Evolutionary conservation across 2,113 vertebrate genomes (phyloP).

Genomic region (Oncorhynchus gorbuscha): DNA sequence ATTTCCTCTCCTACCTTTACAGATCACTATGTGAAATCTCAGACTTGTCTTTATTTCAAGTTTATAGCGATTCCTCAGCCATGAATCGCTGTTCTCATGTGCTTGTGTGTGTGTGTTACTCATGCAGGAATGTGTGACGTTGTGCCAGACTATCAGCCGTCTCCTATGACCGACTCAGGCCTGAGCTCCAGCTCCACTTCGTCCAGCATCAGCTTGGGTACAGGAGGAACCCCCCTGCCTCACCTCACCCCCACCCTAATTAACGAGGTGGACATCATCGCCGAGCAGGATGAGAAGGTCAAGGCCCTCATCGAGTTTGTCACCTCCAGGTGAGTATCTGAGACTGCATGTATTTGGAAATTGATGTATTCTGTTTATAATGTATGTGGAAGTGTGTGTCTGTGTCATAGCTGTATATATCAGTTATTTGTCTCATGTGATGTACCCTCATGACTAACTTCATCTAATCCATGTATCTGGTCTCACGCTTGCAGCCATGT

Average conservation of each 20-base stretch:
- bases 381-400: background rate
- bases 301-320: constrained; percentile 97
- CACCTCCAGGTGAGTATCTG: constrained; percentile 86
- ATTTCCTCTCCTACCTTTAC: background rate
- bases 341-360: background rate
- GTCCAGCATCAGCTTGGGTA: constrained; percentile 95
- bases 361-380: background rate
- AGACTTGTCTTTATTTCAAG: too few species aligned
- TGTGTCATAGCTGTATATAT: background rate
- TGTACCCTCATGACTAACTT: background rate
- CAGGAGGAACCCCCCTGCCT: constrained; percentile 75
- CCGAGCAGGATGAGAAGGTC: constrained; percentile 92
- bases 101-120: constrained; percentile 1
- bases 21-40: background rate
- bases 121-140: constrained; percentile 83
- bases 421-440: background rate
- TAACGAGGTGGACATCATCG: constrained; percentile 86
- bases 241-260: constrained; percentile 88
- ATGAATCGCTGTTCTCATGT: background rate
- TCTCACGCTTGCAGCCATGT: constrained; percentile 68
- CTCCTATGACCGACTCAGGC: constrained; percentile 98
- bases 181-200: constrained; percentile 98
- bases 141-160: constrained; percentile 92
- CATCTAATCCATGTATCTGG: constrained; percentile 48
- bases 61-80: too few species aligned